Base-by-base conservation (phyloP, 1,140 invertebrate genomes). In the Ericerus pela region DNA sequence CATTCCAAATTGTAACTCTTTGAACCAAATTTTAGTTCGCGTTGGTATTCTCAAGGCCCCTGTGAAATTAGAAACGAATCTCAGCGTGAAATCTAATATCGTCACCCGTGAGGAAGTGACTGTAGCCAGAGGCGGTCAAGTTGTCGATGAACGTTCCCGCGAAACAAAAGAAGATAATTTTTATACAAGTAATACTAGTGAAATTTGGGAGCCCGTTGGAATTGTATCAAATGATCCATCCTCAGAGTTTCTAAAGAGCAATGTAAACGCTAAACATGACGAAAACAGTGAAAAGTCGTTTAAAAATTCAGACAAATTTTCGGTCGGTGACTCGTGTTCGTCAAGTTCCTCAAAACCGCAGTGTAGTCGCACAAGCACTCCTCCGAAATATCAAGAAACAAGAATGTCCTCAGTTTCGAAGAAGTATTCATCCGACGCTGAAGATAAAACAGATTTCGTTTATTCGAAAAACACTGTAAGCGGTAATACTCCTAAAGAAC, bases 91-190 rank as follows among this genome's bases (percentile, higher is more conserved):
- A 62, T 82, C 81, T 5, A 79, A 79, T 28, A 75, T 82, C 18
- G 77, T 82, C 22, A 84, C 81, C 36, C 81, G 79, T 54, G 82
- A 85, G 64, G 79, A 82, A 61, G 78, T 85, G 54, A 80, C 79
- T 0, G 80, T 85, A 16, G 76, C 79, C 3, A 73, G 77, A 12
- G 78, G 76, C 54, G 82, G 82, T 2, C 75, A 77, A 61, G 71
- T 85, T 30, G 73, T 85, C 1, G 82, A 85, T 67, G 82, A 84
- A 62, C 66, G 81, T 3, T 79, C 76, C 54, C 73, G 79, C 30
- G 81, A 85, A 67, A 81, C 80, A 18, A 82, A 83, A 66, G 80
- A 85, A 59, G 77, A 81, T 63, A 81, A 82, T 63, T 79, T 75
- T 60, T 83, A 82, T 63, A 76, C 78, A 28, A 80, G 76, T 57